These are phyloP conservation scores for Lymantria dispar DNA, from an alignment of 2,888 invertebrate genomes.

Conservation along the genomic window DNA sequence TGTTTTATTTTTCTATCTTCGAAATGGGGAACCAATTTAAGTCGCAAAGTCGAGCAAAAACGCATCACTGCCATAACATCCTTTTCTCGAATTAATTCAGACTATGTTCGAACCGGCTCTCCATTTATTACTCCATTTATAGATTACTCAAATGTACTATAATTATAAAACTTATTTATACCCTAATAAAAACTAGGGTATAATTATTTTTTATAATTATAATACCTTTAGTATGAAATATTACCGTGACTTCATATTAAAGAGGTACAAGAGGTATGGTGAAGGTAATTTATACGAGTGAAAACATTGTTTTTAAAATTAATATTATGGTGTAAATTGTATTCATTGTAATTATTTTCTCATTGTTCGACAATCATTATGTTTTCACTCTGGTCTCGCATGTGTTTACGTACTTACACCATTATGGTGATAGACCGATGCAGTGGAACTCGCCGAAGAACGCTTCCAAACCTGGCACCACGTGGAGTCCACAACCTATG, in stretches of 20 bases:
- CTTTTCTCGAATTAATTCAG: too few species aligned
- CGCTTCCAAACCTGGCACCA: slow-evolving; percentile 88
- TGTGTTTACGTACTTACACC: slow-evolving; percentile 39
- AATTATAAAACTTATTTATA: too few species aligned
- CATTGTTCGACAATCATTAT: slow-evolving; percentile 9
- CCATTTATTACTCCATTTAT: too few species aligned
- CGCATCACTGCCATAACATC: too few species aligned
- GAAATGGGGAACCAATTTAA: too few species aligned
- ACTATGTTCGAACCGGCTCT: too few species aligned
- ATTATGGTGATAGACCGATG: slow-evolving; percentile 85
- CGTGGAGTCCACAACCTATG: slow-evolving; percentile 95
- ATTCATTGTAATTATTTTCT: not conserved
- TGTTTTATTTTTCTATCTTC: too few species aligned
- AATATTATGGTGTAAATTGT: not conserved
- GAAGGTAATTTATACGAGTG: slow-evolving; percentile 22
- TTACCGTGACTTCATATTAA: not conserved
- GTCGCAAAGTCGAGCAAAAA: too few species aligned
- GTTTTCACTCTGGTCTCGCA: slow-evolving; percentile 28
- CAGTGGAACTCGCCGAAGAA: slow-evolving; percentile 96
- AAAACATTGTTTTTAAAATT: slow-evolving; percentile 16
- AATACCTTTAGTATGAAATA: too few species aligned
- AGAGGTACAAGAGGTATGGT: not conserved
- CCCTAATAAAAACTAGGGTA: too few species aligned
- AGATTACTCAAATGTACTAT: too few species aligned
- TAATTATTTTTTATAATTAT: too few species aligned